Conservation (phyloP, 2,797 vertebrate species). For the Novumbra hubbsi region DNA sequence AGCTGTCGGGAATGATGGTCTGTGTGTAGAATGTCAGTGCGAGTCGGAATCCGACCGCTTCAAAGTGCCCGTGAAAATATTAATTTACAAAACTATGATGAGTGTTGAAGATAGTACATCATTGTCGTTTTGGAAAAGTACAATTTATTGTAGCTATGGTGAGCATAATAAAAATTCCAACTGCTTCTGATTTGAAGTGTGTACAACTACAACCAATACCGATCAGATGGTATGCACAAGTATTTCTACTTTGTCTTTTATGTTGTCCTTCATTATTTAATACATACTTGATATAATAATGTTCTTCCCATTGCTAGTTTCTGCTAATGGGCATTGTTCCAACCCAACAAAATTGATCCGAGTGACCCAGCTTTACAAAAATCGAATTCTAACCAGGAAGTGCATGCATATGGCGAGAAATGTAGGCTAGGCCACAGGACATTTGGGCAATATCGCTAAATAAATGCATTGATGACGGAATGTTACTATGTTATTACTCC, state of each 20-base stretch:
- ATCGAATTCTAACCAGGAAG: conserved; percentile 54
- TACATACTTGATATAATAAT: background rate
- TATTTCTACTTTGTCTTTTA: background rate
- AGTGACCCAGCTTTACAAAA: conserved; percentile 66
- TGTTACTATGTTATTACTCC: background rate
- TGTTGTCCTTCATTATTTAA: background rate
- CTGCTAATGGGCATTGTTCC: conserved; percentile 53
- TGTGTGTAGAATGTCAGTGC: conserved; percentile 49
- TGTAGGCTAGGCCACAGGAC: conserved; percentile 53
- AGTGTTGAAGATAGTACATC: background rate
- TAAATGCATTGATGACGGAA: background rate
- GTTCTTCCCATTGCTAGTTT: background rate
- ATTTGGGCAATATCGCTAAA: background rate
- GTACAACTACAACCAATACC: background rate
- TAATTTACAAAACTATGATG: background rate
- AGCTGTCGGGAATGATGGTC: conserved; percentile 39
- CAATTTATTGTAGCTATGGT: background rate
- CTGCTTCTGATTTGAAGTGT: background rate
- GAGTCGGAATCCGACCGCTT: conserved; percentile 31
- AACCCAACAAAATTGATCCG: conserved; percentile 56
- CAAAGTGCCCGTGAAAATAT: conserved; percentile 30
- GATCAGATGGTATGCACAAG: background rate
- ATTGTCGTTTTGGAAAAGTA: background rate
- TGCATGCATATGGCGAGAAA: conserved; percentile 25
- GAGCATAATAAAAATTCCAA: background rate